A percentile compares a stretch with the other conserved stretches of the same genome.
Conservation (phyloP, 2,113 vertebrate genomes). For the Excalfactoria chinensis region DNA sequence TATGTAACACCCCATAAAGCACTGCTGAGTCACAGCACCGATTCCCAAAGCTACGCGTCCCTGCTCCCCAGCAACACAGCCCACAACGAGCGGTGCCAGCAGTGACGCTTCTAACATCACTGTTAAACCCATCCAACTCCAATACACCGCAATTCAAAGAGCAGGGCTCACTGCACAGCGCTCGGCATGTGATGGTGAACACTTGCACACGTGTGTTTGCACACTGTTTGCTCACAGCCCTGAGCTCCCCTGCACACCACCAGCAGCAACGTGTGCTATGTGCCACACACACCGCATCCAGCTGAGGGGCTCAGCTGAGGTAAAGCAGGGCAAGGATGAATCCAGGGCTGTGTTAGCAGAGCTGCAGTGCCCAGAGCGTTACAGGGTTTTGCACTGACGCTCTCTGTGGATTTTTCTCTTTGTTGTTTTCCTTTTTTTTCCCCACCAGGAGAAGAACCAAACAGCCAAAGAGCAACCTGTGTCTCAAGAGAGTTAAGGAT, state of each 20-base stretch:
- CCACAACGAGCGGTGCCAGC: fast-evolving
- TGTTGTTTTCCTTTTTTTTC: neutral
- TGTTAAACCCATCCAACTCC: neutral
- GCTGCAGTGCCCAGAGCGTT: neutral
- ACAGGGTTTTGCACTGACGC: fast-evolving
- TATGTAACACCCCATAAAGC: neutral
- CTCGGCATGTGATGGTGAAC: fast-evolving
- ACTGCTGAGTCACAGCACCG: fast-evolving
- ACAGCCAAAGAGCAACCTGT: neutral
- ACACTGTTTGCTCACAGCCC: too few species aligned
- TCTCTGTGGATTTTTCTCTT: fast-evolving
- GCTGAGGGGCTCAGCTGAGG: neutral
- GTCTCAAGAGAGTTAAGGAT: fast-evolving
- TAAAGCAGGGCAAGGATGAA: neutral
- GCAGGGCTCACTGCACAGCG: fast-evolving
- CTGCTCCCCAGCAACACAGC: fast-evolving
- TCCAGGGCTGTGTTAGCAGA: fast-evolving
- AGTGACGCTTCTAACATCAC: neutral
- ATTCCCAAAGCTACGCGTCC: fast-evolving
- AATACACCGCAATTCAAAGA: neutral
- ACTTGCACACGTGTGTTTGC: neutral
- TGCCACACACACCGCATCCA: neutral
- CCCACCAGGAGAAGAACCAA: neutral
- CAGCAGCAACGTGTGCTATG: neutral
- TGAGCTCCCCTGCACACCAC: neutral